Percentiles rank a stretch among this genome's conserved stretches.
Conservation (phyloP, 2,113 vertebrate genomes). For the Campylorhamphus procurvoides region DNA sequence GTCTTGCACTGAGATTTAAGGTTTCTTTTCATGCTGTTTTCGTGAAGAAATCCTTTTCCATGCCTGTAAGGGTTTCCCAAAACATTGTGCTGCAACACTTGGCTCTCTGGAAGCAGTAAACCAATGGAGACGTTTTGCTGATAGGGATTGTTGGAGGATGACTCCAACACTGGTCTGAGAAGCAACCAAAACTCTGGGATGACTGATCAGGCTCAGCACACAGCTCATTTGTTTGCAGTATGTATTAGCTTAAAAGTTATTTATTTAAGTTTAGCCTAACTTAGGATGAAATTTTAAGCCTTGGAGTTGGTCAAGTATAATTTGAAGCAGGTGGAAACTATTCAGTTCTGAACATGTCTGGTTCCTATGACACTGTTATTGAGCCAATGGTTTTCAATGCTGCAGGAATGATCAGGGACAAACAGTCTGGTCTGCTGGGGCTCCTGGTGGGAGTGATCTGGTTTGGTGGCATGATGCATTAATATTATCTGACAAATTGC, state of each 20-base stretch:
- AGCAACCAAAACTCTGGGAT: background rate
- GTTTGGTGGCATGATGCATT: background rate
- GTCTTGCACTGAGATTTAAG: background rate
- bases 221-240: background rate
- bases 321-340: background rate
- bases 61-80: background rate
- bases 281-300: background rate
- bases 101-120: background rate
- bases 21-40: background rate
- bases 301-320: background rate
- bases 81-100: background rate
- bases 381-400: background rate
- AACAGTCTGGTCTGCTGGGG: background rate
- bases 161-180: background rate
- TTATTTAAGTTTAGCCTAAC: background rate
- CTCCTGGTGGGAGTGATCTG: background rate
- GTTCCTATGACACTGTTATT: background rate
- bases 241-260: background rate
- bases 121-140: background rate
- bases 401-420: background rate
- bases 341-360: background rate
- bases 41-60: background rate
- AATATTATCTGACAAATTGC: background rate
- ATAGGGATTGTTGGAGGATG: background rate
- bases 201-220: background rate